phyloP scores from a whole-genome alignment of 2,888 invertebrate species.

The Drosophila macrospina region DNA sequence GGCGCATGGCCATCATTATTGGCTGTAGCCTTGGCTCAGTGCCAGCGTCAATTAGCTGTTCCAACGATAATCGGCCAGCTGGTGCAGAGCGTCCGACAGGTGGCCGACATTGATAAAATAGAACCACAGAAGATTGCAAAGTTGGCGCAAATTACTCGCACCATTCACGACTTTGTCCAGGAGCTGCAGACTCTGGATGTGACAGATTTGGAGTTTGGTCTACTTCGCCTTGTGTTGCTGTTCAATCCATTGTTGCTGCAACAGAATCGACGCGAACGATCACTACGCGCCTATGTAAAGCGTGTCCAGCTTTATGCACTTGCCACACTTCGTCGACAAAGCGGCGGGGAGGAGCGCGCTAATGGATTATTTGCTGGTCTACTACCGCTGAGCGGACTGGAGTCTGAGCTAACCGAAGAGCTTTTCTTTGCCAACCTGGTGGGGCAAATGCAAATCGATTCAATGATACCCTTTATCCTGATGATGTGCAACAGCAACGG shows the following conservation, averaged over 20 bases:
- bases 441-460: conserved; percentile 97
- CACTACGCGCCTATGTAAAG: conserved; percentile 74
- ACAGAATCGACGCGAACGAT: conserved; percentile 76
- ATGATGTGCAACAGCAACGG: conserved; percentile 84
- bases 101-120: conserved; percentile 88
- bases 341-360: conserved; percentile 86
- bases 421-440: conserved; percentile 96
- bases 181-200: conserved; percentile 91
- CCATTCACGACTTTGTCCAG: conserved; percentile 93
- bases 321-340: conserved; percentile 71
- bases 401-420: conserved; percentile 93
- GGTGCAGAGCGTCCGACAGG: conserved; percentile 88
- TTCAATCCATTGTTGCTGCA: conserved; percentile 90
- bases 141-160: conserved; percentile 92
- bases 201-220: conserved; percentile 94
- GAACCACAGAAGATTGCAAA: conserved; percentile 91
- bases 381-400: conserved; percentile 90
- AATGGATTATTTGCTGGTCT: conserved; percentile 87
- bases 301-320: conserved; percentile 82
- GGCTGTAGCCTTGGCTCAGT: conserved; percentile 94
- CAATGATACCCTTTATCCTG: conserved; percentile 96
- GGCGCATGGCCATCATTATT: conserved; percentile 97
- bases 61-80: conserved; percentile 91
- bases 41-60: conserved; percentile 91
- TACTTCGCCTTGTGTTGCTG: conserved; percentile 93